Conservation (phyloP, 2,888 invertebrate genomes). For the Xestoiulus laeticollis region DNA sequence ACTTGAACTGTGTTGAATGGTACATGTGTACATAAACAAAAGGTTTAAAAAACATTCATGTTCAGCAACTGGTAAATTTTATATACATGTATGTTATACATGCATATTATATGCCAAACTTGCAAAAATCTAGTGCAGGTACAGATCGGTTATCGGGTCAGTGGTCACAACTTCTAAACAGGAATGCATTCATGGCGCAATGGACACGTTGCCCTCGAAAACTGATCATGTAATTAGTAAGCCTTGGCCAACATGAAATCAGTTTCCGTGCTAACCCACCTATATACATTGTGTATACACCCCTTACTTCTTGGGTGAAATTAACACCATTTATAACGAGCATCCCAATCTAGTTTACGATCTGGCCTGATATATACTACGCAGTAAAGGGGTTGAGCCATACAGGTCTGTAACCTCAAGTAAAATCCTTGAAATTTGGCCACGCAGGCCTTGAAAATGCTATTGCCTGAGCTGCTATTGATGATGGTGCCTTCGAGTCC, state of each 20-base stretch:
- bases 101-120: no score
- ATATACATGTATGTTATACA: no score
- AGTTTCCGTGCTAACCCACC: not conserved
- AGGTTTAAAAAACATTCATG: no score
- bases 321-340: not conserved
- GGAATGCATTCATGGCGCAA: not conserved
- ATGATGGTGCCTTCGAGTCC: not conserved
- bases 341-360: not conserved
- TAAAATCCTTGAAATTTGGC: conserved; percentile 27
- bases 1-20: not conserved
- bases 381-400: not conserved
- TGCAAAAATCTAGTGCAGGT: not conserved
- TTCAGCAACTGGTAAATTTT: no score
- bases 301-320: not conserved
- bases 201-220: not conserved
- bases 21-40: no score
- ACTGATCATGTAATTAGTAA: not conserved
- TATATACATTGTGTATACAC: not conserved
- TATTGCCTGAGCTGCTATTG: not conserved
- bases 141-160: not conserved
- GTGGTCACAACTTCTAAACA: not conserved
- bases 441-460: not conserved
- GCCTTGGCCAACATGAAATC: not conserved
- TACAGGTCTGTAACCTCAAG: not conserved
- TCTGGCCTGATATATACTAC: not conserved